Evolutionary conservation across 2,797 vertebrate genomes (phyloP), one percentile per base, ranked within the genome.

Genomic region (Acipenser transmontanus): DNA sequence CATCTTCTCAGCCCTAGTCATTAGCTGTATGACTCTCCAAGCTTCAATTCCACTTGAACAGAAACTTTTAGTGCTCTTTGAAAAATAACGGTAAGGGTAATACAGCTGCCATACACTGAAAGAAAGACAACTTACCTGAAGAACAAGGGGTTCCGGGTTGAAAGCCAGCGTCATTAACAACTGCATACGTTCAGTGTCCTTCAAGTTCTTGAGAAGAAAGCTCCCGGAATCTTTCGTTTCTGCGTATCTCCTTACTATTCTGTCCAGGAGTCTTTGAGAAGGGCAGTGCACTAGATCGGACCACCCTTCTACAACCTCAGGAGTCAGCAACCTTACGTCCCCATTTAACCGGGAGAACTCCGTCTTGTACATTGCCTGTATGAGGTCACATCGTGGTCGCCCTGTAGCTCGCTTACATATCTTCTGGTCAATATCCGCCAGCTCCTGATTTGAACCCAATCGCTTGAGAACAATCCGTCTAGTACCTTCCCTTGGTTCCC

Each of bases 191-290:
- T 99, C 97, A 0, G 96, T 93, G 90, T 98, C 96, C 85, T 98
- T 98, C 59, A 99, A 92, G 85, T 99, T 98, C 81, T 96, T 97
- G 10, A 99, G 90, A 68, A 99, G 83, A 81, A 98, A 99, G 85
- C 96, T 98, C 78, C 97, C 97, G 1, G 97, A 99, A 84, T 99
- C 97, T 88, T 96, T 96, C 80, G 96, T 98, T 89, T 99, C 97
- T 2, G 96, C 97, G 6, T 98, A 99, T 76, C 97, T 90, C 72
- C 97, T 93, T 66, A 99, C 96, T 74, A 98, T 88, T 47, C 97
- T 91, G 87, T 98, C 97, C 72, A 99, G 92, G 73, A 98, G 85
- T 81, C 97, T 93, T 89, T 98, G 97, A 66, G 96, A 98, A 62
- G 97, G 97, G 83, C 97, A 99, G 82, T 98, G 95, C 80, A 99